A percentile compares a stretch with the other conserved stretches of the same genome.
phyloP scores from a whole-genome alignment of 2,797 vertebrate species.

The Melanotaenia maccullochi region DNA sequence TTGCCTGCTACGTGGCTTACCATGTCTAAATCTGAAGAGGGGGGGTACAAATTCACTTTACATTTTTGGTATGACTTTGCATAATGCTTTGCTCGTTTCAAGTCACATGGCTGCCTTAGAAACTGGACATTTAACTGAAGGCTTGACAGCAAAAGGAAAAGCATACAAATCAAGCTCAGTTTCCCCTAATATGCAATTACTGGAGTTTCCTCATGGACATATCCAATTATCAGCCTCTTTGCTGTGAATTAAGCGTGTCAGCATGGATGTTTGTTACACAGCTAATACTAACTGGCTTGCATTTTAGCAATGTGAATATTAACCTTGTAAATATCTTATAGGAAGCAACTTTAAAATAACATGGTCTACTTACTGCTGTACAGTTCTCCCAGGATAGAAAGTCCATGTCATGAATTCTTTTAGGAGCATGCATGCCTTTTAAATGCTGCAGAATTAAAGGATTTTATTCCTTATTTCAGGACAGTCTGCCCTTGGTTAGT shows the following conservation, averaged over 20 bases:
- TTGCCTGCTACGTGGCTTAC: slow-evolving; percentile 57
- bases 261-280: slow-evolving; percentile 22
- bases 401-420: slow-evolving; percentile 16
- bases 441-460: slow-evolving; percentile 17
- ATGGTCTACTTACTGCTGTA: not conserved
- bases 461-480: slow-evolving; percentile 22
- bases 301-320: slow-evolving; percentile 26
- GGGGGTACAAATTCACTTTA: slow-evolving; percentile 33
- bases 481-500: slow-evolving; percentile 38
- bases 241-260: slow-evolving; percentile 29
- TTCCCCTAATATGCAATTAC: slow-evolving; percentile 17
- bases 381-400: slow-evolving; percentile 21
- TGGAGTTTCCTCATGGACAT: not conserved
- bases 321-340: not conserved
- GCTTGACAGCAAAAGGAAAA: slow-evolving; percentile 17
- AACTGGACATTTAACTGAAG: slow-evolving; percentile 53
- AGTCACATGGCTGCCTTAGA: slow-evolving; percentile 21
- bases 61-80: slow-evolving; percentile 35
- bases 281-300: slow-evolving; percentile 26
- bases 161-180: slow-evolving; percentile 24
- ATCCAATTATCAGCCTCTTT: slow-evolving; percentile 47
- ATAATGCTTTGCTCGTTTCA: slow-evolving; percentile 23
- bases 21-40: slow-evolving; percentile 36
- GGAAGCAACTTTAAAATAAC: not conserved
- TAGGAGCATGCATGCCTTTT: slow-evolving; percentile 41